Evolutionary conservation across 2,888 invertebrate species (phyloP).

Genomic region (Julus scanicus): DNA sequence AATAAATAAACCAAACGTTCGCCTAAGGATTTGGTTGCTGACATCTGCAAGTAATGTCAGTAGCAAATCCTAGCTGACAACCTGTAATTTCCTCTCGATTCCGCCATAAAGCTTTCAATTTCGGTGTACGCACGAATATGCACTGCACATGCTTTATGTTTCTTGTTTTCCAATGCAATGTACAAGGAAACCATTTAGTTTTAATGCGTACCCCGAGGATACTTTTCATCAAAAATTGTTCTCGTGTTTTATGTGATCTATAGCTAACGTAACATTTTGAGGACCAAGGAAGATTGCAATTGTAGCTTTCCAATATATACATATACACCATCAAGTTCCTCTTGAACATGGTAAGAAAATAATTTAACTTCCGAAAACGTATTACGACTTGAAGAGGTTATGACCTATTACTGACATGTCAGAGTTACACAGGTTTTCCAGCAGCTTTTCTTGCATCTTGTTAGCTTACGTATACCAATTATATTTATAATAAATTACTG

Average conservation of each 20-base stretch:
- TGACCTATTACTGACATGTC: too few species aligned
- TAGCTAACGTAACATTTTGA: too few species aligned
- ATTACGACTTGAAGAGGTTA: too few species aligned
- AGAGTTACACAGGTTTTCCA: too few species aligned
- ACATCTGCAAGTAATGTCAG: not conserved
- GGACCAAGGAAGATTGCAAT: too few species aligned
- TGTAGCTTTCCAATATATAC: too few species aligned
- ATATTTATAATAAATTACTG: too few species aligned
- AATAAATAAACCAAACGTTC: not conserved
- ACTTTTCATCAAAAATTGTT: not conserved
- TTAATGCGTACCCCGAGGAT: not conserved
- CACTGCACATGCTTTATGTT: not conserved
- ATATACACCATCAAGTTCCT: too few species aligned
- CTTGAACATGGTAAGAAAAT: too few species aligned
- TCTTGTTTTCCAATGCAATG: not conserved
- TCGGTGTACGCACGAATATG: not conserved
- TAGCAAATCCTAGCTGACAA: not conserved
- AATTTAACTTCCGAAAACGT: too few species aligned
- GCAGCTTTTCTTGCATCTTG: too few species aligned
- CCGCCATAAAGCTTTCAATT: not conserved
- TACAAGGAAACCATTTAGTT: not conserved
- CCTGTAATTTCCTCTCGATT: not conserved
- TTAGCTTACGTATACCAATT: too few species aligned
- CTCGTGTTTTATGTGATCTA: not conserved
- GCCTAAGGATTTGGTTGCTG: not conserved